Evolutionary conservation across 2,797 vertebrate genomes (phyloP), one percentile per base, ranked within the genome.

Genomic region (Pelochelys cantorii): DNA sequence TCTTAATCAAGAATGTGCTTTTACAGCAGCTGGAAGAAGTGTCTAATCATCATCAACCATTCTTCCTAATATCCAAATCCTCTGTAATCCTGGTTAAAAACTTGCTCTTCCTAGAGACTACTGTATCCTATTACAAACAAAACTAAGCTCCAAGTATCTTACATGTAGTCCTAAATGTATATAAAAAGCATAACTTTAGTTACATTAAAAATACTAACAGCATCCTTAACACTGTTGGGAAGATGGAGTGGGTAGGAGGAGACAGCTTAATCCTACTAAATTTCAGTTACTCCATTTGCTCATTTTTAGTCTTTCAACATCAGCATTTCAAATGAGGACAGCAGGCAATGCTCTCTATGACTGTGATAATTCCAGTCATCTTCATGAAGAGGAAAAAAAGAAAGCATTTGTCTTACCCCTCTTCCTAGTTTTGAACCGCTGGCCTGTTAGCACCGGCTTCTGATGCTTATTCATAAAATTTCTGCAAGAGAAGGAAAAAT

Each of bases 391-490:
- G 2, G 25, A 82, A 89, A 88, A 52, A 42, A 86, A 85, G 81
- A 86, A 80, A 84, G 55, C 5, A 14, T 52, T 56, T 86, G 88
- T 97, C 98, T 94, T 98, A 99, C 99, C 99, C 99, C 99, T 99
- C 98, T 99, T 99, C 97, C 99, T 98, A 98, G 99, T 99, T 98
- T 99, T 99, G 98, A 99, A 99, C 98, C 99, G 97, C 98, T 99
- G 99, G 98, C 99, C 99, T 98, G 99, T 99, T 97, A 99, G 99
- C 98, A 99, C 99, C 95, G 99, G 99, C 98, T 99, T 99, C 98
- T 99, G 99, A 97, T 98, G 98, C 98, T 99, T 99, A 99, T 98
- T 99, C 99, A 99, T 99, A 99, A 99, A 99, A 99, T 98, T 98
- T 99, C 99, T 99, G 97, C 88, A 97, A 96, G 2, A 94, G 52